Base-by-base conservation (phyloP, 1,140 invertebrate species). In the Zaprionus camerounensis region DNA sequence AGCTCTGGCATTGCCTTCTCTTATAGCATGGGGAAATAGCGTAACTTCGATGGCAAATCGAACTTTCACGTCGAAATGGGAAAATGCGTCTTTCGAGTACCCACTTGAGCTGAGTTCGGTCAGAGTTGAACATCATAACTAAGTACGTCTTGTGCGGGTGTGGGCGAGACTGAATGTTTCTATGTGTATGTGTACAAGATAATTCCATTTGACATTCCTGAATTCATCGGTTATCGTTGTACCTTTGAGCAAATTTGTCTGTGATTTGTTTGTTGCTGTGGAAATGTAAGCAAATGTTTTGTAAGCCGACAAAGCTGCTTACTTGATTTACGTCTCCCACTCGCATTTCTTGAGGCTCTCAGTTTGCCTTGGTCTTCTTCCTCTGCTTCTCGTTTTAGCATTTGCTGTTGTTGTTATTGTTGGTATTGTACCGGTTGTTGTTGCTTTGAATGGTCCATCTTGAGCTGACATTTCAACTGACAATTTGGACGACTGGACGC, bases 391-490 rank as follows among this genome's bases (percentile, higher is more conserved):
- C n/a, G 24, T 41, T 38, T 15, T 67, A 3, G n/a, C 20, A 13
- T 11, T 44, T 57, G 57, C 24, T 34, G 15, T 17, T 57, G 22
- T 55, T 55, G 63, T 38, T 53, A 26, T 26, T 28, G 13, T 49
- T 49, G n/a, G 31, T 22, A 26, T 34, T 55, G 22, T 51, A 63
- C 15, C 57, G 55, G 58, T 34, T 69, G 31, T 36, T 38, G 5
- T 26, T 56, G 59, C 9, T 63, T n/a, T 53, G 49, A 31, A 34
- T 55, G 73, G 53, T 70, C 74, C 67, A 55, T 78, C 72, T 78
- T 84, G 84, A 84, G 85, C 84, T 78, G 84, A 88, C 84, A 87
- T 87, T 87, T 84, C 85, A 84, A 87, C 81, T 87, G 84, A 78
- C 84, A 87, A 84, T 83, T 87, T 88, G 83, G 78, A 87, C 77